phyloP scores from a whole-genome alignment of 2,797 vertebrate genomes.

The Thaleichthys pacificus region DNA sequence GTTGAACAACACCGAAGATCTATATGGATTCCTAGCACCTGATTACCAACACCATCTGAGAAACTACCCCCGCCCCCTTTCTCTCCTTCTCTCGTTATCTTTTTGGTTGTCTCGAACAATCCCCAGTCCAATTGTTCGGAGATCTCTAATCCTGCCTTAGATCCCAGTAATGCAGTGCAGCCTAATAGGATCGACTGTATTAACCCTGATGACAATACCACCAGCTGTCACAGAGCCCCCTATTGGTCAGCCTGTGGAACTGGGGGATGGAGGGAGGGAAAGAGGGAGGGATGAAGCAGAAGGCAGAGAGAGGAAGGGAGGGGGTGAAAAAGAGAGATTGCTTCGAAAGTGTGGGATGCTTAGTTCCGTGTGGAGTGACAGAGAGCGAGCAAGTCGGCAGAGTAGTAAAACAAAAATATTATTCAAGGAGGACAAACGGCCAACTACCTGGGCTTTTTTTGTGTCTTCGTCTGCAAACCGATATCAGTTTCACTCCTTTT shows the following conservation, averaged over 20 bases:
- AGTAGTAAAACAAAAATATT: constrained; percentile 43
- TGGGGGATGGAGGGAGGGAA: constrained; percentile 3
- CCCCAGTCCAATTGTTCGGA: constrained; percentile 87
- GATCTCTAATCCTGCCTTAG: constrained; percentile 90
- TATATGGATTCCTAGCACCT: background rate
- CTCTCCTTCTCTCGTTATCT: constrained; percentile 19
- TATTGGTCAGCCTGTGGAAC: constrained; percentile 61
- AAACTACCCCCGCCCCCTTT: constrained; percentile 1
- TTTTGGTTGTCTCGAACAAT: constrained; percentile 57
- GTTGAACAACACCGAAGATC: background rate
- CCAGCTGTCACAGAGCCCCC: constrained; percentile 80
- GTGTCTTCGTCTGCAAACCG: constrained; percentile 7
- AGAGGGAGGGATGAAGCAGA: constrained; percentile 44
- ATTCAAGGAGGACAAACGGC: constrained; percentile 37
- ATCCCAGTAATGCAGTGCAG: constrained; percentile 71
- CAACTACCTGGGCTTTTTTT: constrained; percentile 29
- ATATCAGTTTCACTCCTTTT: background rate
- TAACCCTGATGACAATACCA: constrained; percentile 75
- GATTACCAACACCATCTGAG: background rate
- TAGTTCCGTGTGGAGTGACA: constrained; percentile 57
- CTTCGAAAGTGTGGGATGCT: constrained; percentile 41
- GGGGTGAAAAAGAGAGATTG: constrained; percentile 4
- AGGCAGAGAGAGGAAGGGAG: background rate
- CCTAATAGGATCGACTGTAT: constrained; percentile 81
- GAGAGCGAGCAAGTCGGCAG: constrained; percentile 38